These are phyloP conservation scores for Cherax quadricarinatus DNA, from an alignment of 1,140 invertebrate species.

Conservation along the genomic window DNA sequence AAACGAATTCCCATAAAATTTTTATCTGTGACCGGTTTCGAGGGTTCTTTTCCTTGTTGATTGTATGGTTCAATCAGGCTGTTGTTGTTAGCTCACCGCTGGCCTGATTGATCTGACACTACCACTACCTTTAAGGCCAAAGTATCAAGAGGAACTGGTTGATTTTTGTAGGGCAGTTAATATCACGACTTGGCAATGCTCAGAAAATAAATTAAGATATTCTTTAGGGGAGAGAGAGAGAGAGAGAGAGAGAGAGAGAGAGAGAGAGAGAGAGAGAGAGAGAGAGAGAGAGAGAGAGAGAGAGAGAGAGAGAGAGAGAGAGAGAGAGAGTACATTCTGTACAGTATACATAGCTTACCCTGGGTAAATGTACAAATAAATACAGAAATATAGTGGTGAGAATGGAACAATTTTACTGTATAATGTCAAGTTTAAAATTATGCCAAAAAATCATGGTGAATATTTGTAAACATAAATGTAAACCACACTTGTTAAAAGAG, in stretches of 20 bases:
- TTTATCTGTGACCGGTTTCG: too few species aligned
- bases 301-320: not conserved
- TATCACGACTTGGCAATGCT: not conserved
- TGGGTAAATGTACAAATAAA: not conserved
- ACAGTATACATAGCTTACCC: not conserved
- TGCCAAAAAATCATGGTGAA: not conserved
- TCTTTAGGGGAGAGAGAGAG: not conserved
- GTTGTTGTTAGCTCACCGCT: not conserved
- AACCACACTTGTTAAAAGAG: conserved; percentile 22
- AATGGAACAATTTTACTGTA: not conserved
- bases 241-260: not conserved
- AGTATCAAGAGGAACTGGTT: not conserved
- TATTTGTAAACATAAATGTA: conserved; percentile 8
- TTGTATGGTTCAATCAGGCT: not conserved
- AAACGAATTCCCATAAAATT: not conserved
- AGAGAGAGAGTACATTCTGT: not conserved
- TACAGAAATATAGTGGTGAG: not conserved
- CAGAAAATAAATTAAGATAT: not conserved
- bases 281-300: not conserved
- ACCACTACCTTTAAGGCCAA: not conserved
- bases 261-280: not conserved
- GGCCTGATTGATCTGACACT: too few species aligned
- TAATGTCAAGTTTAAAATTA: not conserved
- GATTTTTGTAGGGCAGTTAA: not conserved
- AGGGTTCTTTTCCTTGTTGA: not conserved